Evolutionary conservation across 2,797 vertebrate species (phyloP).

Genomic region (Anolis apletophallus): DNA sequence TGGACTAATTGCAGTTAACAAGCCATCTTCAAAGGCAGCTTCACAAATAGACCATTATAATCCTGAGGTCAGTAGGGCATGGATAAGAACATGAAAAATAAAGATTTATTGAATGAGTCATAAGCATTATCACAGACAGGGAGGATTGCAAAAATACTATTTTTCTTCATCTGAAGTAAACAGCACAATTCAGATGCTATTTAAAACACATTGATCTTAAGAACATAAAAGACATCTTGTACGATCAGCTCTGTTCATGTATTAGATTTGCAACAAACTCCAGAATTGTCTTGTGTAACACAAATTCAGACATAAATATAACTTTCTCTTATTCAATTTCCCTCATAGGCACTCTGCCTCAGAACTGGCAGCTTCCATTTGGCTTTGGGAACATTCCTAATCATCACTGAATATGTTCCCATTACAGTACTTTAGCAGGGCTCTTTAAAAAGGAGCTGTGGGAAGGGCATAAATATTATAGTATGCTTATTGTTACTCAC

Average conservation of each 20-base stretch:
- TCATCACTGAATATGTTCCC: background rate
- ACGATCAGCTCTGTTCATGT: background rate
- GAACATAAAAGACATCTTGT: background rate
- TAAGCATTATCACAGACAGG: background rate
- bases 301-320: background rate
- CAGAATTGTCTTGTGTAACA: background rate
- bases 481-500: too few relatives aligned
- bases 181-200: background rate
- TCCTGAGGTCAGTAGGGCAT: background rate
- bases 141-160: background rate
- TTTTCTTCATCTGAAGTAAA: background rate
- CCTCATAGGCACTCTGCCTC: background rate
- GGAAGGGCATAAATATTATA: too few relatives aligned
- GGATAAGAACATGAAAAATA: conserved; percentile 11
- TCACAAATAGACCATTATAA: background rate
- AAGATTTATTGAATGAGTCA: background rate
- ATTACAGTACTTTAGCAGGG: background rate
- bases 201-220: background rate
- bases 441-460: too few relatives aligned
- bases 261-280: background rate
- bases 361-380: background rate
- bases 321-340: background rate
- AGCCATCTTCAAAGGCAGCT: conserved; percentile 9
- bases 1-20: background rate
- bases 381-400: background rate